These are phyloP conservation scores for Onthophagus taurus DNA, from an alignment of 1,140 invertebrate species.

Conservation along the genomic window DNA sequence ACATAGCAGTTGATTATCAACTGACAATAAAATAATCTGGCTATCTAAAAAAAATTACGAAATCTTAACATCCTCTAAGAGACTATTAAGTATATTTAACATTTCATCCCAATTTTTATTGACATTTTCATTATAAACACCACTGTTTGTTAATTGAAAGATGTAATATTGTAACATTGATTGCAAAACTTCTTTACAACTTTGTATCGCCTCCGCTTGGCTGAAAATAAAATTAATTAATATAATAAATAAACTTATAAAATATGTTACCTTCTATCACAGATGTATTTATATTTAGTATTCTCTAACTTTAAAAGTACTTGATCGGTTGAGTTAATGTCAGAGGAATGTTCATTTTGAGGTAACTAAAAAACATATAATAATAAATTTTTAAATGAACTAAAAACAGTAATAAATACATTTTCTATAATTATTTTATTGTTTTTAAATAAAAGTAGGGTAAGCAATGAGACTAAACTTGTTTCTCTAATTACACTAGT, in stretches of 20 bases:
- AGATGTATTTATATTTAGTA: constrained; percentile 28
- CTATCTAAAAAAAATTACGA: too few relatives aligned
- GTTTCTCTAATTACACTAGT: constrained; percentile 33
- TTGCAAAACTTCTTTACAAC: constrained; percentile 28
- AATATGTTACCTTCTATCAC: constrained; percentile 25
- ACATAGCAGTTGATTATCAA: too few relatives aligned
- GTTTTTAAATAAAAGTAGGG: constrained; percentile 33
- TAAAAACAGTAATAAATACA: constrained; percentile 19
- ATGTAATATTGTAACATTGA: constrained; percentile 26
- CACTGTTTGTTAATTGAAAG: constrained; percentile 32
- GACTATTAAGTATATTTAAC: too few relatives aligned
- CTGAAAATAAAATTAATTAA: constrained; percentile 23
- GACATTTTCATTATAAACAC: too few relatives aligned
- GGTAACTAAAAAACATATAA: constrained; percentile 18
- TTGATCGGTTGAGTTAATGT: constrained; percentile 18
- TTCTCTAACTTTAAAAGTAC: constrained; percentile 24
- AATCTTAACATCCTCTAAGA: too few relatives aligned
- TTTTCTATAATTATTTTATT: constrained; percentile 22
- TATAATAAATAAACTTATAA: constrained; percentile 7
- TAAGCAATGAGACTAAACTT: constrained; percentile 30
- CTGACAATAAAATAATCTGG: too few relatives aligned
- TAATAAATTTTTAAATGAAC: constrained; percentile 12
- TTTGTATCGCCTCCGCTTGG: constrained; percentile 23
- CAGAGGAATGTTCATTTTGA: constrained; percentile 14
- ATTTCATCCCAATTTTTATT: too few relatives aligned